Base-by-base conservation (phyloP, 2,797 vertebrate species). In the Agapornis canus region DNA sequence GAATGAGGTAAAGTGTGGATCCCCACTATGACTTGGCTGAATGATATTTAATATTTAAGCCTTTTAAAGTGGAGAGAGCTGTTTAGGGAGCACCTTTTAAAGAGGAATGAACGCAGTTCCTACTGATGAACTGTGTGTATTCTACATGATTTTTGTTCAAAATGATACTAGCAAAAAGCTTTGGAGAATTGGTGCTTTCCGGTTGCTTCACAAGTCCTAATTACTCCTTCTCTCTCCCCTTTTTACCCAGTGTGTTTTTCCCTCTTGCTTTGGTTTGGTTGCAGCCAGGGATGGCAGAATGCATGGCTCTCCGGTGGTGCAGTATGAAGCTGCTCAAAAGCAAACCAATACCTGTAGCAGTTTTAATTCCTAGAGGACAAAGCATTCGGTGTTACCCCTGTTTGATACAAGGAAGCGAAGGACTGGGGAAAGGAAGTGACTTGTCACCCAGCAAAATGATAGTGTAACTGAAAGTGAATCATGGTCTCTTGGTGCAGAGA, bases 31-130 rank as follows among this genome's bases (percentile, higher is more conserved):
- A n/a, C 59, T 72, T 84, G 70, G 47, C 66, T 82, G 90, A 57
- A 61, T 32, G 60, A 89, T 94, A 76, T 90, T 95, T 95, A 92
- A 92, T 76, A 76, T 95, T 88, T 76, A 63, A 90, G 37, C 88
- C 66, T 80, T 84, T 94, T 31, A 35, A 90, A 92, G 77, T 64
- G 70, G 56, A 79, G 82, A 60, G 70, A 59, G 25, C 13, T 47
- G 61, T 0, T 1, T 32, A 40, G 56, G 65, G 61, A 90, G 42
- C 72, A 59, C 23, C 48, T 66, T 64, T 64, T 18, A 70, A 84
- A 76, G 88, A 79, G 64, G 47, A 81, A 71, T 69, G 76, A 82
- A 25, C 59, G 32, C 56, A 82, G 26, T 76, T 27, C 47, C 37
- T 39, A 2, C 31, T 25, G 78, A 69, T 20, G 56, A 61, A 10